Evolutionary conservation across 1,140 invertebrate genomes (phyloP), one percentile per base, ranked within the genome.

Genomic region (Drosophila nigrodunni): DNA sequence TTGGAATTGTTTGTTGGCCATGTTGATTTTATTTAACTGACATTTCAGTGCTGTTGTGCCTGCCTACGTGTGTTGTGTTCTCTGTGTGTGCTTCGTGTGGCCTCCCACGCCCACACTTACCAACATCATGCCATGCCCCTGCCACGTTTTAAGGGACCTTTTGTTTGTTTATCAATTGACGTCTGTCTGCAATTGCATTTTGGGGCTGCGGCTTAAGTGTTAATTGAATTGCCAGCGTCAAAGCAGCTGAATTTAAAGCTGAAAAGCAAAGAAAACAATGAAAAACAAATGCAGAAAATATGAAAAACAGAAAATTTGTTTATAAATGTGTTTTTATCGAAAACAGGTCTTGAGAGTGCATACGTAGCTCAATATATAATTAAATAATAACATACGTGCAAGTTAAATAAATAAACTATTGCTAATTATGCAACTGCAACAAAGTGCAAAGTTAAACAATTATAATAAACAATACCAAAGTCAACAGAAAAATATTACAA

Each of bases 21-120:
- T 83, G 82, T 85, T 85, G 73, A 82, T 81, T 86, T 87, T 78
- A 87, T 77, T 82, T 78, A 82, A 86, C 82, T 78, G 78, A 60
- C 82, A 68, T 78, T 86, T 82, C 69, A 58, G 54, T 70, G 46
- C 44, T 72, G 25, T 30, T 30, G 4, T 50, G 50, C 13, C 15
- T 49, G 35, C 37, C 15, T 30, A 15, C 39, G 52, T 39, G 35
- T 41, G 34, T 30, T 30, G 6, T 21, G 34, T 39, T 3, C 11
- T 37, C 11, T 37, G 37, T 43, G 54, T 30, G 9, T 57, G 43
- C 50, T 52, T 66, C 52, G 71, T 61, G 57, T 60, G 71, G 39
- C 57, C 50, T 47, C 65, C 65, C 75, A 55, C 50, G 57, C 65
- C 55, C 75, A 55, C 70, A 59, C 66, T 30, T 8, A 4, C 34